Percentiles rank a stretch among this genome's conserved stretches.
phyloP scores from a whole-genome alignment of 2,797 vertebrate genomes.

The Semotilus atromaculatus region DNA sequence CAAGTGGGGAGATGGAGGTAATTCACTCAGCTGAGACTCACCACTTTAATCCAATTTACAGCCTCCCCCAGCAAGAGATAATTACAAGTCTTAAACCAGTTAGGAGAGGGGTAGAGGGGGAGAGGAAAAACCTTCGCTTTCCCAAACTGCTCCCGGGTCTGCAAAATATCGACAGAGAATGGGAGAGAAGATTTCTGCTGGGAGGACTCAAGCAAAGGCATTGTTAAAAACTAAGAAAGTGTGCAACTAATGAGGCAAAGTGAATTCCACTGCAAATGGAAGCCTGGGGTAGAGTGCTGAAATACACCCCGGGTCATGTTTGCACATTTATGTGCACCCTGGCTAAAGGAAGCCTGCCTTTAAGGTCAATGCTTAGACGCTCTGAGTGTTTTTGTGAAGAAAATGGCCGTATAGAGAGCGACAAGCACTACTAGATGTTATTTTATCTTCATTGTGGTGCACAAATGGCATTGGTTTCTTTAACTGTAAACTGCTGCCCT shows the following conservation, averaged over 20 bases:
- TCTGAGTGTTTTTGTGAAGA: constrained; percentile 23
- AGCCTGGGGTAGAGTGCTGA: constrained; percentile 71
- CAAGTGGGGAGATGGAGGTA: constrained; percentile 90
- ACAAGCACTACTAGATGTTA: constrained; percentile 19
- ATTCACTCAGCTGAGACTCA: constrained; percentile 91
- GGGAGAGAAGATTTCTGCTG: constrained; percentile 69
- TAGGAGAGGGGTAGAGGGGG: constrained; percentile 68
- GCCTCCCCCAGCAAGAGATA: constrained; percentile 93
- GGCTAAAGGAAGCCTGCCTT: constrained; percentile 28
- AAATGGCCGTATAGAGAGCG: background rate
- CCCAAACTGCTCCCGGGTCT: constrained; percentile 79
- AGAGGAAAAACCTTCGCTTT: constrained; percentile 75
- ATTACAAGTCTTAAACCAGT: constrained; percentile 93
- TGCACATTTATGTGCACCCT: constrained; percentile 29
- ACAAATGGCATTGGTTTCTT: background rate
- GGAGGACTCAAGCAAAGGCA: constrained; percentile 78
- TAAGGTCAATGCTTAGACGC: constrained; percentile 21
- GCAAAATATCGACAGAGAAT: constrained; percentile 74
- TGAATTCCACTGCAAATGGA: constrained; percentile 75
- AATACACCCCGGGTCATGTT: constrained; percentile 73
- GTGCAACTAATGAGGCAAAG: constrained; percentile 83
- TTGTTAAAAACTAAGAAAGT: constrained; percentile 83
- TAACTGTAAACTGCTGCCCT: background rate
- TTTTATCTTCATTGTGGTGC: constrained; percentile 12
- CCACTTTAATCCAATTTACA: constrained; percentile 97